These are phyloP conservation scores for Manis crassicaudata DNA, from an alignment of 2,797 vertebrate genomes.

Conservation along the genomic window DNA sequence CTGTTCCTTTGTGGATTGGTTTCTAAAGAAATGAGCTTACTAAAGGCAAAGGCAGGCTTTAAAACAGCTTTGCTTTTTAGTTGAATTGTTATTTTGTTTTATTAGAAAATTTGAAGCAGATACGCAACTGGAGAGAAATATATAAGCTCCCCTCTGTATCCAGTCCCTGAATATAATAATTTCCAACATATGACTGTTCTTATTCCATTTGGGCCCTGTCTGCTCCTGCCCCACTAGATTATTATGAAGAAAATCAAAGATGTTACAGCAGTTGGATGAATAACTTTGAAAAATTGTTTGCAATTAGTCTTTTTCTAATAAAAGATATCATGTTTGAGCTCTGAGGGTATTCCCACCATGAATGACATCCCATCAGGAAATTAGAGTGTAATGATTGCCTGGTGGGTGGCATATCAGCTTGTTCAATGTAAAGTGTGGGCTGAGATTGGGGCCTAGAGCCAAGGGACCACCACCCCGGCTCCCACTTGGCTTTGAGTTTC, in stretches of 20 bases:
- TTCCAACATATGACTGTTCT: not conserved
- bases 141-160: not conserved
- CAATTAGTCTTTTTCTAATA: slow-evolving; percentile 51
- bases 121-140: not conserved
- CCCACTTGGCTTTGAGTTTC: slow-evolving; percentile 7
- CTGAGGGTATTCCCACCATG: slow-evolving; percentile 43
- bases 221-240: not conserved
- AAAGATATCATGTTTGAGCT: not conserved
- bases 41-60: slow-evolving; percentile 17
- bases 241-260: slow-evolving; percentile 5
- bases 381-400: slow-evolving; percentile 46
- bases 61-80: not conserved
- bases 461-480: slow-evolving; percentile 13
- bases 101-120: not conserved
- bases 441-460: slow-evolving; percentile 9
- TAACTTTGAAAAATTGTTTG: slow-evolving; percentile 43
- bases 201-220: not conserved
- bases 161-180: not conserved
- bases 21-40: not conserved
- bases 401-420: slow-evolving; percentile 66
- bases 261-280: not conserved
- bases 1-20: not conserved
- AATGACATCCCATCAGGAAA: slow-evolving; percentile 57
- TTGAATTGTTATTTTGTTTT: not conserved
- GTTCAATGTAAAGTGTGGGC: slow-evolving; percentile 59